phyloP scores from a whole-genome alignment of 64 coral and sea anemone genomes.

The Pachyseris speciosa region DNA sequence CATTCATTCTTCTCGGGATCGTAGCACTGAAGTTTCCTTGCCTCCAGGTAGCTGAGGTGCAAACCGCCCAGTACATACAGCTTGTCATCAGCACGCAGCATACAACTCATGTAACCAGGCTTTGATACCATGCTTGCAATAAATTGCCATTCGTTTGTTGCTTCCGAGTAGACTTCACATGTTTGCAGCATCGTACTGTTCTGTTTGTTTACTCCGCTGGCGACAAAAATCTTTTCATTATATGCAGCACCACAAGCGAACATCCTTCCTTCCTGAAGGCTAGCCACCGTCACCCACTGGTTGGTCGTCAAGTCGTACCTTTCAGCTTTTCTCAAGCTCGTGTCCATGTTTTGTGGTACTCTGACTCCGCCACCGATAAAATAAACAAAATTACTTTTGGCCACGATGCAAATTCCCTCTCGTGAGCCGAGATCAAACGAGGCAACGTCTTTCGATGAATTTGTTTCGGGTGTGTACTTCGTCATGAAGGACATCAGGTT shows the following conservation, averaged over 20 bases:
- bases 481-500: not conserved
- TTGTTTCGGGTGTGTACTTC: not conserved
- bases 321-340: not conserved
- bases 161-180: not conserved
- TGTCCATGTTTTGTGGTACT: no score
- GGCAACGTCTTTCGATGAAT: not conserved
- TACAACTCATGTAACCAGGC: not conserved
- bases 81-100: not conserved
- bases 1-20: not conserved
- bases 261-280: not conserved
- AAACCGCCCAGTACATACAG: not conserved
- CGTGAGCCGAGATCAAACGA: not conserved
- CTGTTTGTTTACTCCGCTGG: not conserved
- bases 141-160: conserved; percentile 21
- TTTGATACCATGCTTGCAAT: not conserved
- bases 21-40: not conserved
- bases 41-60: not conserved
- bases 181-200: not conserved
- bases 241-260: not conserved
- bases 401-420: not conserved
- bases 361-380: not conserved
- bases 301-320: not conserved
- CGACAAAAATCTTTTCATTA: not conserved
- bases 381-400: not conserved
- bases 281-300: not conserved